Evolutionary conservation across 1,140 invertebrate species (phyloP), one percentile per base, ranked within the genome.

Genomic region (Neoseiulus cucumeris): DNA sequence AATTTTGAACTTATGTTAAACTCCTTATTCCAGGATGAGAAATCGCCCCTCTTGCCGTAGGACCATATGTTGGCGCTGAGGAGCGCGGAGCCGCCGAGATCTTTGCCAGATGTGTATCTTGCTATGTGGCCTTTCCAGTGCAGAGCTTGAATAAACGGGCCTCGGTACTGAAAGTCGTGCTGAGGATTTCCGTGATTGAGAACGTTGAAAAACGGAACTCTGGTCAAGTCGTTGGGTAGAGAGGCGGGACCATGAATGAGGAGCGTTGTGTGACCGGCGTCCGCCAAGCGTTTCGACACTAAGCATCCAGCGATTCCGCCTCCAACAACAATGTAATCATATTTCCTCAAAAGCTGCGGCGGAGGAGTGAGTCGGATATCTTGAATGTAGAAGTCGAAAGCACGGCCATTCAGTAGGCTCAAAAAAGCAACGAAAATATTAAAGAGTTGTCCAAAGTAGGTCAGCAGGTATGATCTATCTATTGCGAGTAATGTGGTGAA

Each of bases 211-310:
- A 25, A 25, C 22, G 51, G 51, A 17, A 59, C 22, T 9, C 51
- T 17, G 14, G 12, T 2, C 14, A 59, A 9, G 25, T 12, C 14
- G 33, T 59, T 25, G 1, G 22, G 51, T 17, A 33, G 25, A 14
- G 86, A 0, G 88, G 84, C 22, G 81, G 83, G 65, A 87, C 87
- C 6, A 90, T 85, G 0, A 45, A 59, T 30, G 45, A 59, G 22
- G 14, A 59, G 51, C 64, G 29, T 18, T 7, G 44, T 42, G 44
- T 67, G 67, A 5, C 64, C 66, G 65, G 79, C 73, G 66, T 79
- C 79, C 0, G 77, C 72, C 30, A 80, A 70, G 17, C 78, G 70
- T 65, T 73, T 76, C 1, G 78, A 78, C 64, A 80, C 44, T 17
- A 80, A 76, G 67, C 74, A 75, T 18, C 79, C 78, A 6, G 77